Evolutionary conservation across 1,140 invertebrate genomes (phyloP), one percentile per base, ranked within the genome.

Genomic region (Copidosoma floridanum): DNA sequence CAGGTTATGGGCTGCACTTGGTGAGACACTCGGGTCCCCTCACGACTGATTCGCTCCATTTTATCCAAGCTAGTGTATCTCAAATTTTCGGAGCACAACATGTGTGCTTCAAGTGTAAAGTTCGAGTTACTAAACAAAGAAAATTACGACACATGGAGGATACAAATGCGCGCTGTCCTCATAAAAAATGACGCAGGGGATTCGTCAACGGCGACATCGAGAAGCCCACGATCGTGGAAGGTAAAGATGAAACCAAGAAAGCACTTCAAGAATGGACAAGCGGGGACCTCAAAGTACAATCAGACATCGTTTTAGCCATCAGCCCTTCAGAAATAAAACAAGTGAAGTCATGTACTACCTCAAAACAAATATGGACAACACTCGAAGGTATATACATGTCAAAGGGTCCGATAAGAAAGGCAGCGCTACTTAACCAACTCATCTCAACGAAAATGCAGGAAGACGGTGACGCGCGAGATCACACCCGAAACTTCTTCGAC

Each of bases 81-180:
- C n/a, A n/a, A n/a, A n/a, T n/a, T n/a, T n/a, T n/a, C n/a, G n/a
- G n/a, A n/a, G n/a, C n/a, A n/a, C n/a, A 50, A 2, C 1, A 51
- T 51, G 48, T 35, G 18, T 16, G 8, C 48, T n/a, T 35, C 48
- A 18, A 32, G 48, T 10, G 48, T 51, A 12, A 16, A 32, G 6
- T 51, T 51, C 29, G 48, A 51, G 14, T 16, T 51, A 4, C 21
- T 51, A 2, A 51, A 35, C 26, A 51, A 51, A n/a, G 48, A 51
- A 18, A 51, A 51, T 18, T 51, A 51, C 16, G 48, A 51, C 16
- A 66, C 8, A 29, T 29, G 3, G 55, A 63, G 8, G 21, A 51
- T 10, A 12, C 38, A 7, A 48, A 29, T 14, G 47, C 38, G 38
- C 38, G n/a, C n/a, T n/a, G n/a, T n/a, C n/a, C n/a, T n/a, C n/a